Evolutionary conservation across 2,888 invertebrate genomes (phyloP).

Genomic region (Ophraella communa): DNA sequence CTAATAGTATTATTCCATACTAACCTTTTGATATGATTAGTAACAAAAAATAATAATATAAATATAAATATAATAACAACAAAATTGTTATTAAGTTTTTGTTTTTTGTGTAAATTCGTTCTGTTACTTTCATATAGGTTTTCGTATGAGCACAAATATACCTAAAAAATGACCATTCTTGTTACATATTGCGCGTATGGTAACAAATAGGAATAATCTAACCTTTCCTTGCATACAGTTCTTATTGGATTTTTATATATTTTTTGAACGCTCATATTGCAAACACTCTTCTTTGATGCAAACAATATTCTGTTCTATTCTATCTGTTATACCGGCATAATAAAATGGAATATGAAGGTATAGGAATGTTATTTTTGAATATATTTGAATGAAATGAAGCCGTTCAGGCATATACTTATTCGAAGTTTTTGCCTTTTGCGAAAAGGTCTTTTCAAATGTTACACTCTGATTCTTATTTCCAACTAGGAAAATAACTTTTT

Average conservation of each 20-base stretch:
- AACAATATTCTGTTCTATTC: constrained; percentile 27
- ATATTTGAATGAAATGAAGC: constrained; percentile 31
- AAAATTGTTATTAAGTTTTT: too few relatives aligned
- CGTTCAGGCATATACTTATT: constrained; percentile 24
- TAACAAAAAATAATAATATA: too few relatives aligned
- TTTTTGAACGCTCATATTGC: constrained; percentile 24
- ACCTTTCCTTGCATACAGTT: constrained; percentile 28
- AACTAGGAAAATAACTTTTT: neutral
- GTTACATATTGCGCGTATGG: constrained; percentile 24
- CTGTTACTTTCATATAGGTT: neutral
- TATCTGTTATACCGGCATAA: constrained; percentile 19
- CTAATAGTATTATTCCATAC: too few relatives aligned
- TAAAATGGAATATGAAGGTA: constrained; percentile 28
- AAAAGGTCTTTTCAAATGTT: neutral
- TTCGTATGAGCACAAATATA: neutral
- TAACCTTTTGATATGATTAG: too few relatives aligned
- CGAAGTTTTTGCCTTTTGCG: constrained; percentile 13
- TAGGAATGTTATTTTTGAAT: constrained; percentile 32
- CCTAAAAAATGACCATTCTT: constrained; percentile 27
- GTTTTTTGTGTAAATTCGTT: too few relatives aligned
- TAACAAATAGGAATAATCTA: constrained; percentile 32
- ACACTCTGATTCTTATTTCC: neutral
- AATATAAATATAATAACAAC: too few relatives aligned
- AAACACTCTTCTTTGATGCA: constrained; percentile 22
- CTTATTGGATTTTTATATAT: constrained; percentile 31